A percentile compares a stretch with the other conserved stretches of the same genome.
phyloP scores from a whole-genome alignment of 2,113 vertebrate genomes.

The Phrynosoma platyrhinos region DNA sequence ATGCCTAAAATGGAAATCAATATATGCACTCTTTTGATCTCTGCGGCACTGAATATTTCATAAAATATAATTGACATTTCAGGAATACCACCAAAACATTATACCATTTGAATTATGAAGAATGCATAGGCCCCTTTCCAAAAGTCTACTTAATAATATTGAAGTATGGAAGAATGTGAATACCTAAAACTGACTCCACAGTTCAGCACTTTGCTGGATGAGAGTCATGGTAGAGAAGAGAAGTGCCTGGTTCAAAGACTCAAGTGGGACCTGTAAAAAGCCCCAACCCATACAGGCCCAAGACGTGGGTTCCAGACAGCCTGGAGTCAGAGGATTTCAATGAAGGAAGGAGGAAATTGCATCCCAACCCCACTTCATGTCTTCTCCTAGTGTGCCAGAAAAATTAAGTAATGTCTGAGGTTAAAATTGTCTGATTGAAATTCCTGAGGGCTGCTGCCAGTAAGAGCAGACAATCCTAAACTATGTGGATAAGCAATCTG shows the following conservation, averaged over 20 bases:
- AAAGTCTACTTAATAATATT: not conserved
- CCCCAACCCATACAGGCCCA: too few relatives aligned
- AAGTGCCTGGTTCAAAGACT: not conserved
- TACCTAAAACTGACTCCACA: not conserved
- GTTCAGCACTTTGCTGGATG: not conserved
- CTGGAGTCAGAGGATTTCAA: not conserved
- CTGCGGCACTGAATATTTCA: not conserved
- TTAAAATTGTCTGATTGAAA: too few relatives aligned
- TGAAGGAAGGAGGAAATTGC: not conserved
- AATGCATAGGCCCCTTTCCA: not conserved
- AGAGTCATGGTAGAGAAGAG: not conserved
- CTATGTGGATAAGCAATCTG: too few relatives aligned
- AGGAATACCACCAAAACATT: not conserved
- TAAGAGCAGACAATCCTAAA: too few relatives aligned
- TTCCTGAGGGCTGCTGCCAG: too few relatives aligned
- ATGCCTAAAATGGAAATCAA: slow-evolving; percentile 37
- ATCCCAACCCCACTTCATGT: not conserved
- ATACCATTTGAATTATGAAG: not conserved
- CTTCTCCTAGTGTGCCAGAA: not conserved
- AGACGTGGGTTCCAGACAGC: too few relatives aligned
- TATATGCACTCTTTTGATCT: slow-evolving; percentile 33
- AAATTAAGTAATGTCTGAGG: too few relatives aligned
- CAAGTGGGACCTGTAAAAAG: not conserved
- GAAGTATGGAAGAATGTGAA: not conserved
- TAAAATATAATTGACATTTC: not conserved